A percentile compares a stretch with the other conserved stretches of the same genome.
These are phyloP conservation scores for Stenoptilia bipunctidactyla DNA, from an alignment of 2,888 invertebrate genomes.

Conservation along the genomic window DNA sequence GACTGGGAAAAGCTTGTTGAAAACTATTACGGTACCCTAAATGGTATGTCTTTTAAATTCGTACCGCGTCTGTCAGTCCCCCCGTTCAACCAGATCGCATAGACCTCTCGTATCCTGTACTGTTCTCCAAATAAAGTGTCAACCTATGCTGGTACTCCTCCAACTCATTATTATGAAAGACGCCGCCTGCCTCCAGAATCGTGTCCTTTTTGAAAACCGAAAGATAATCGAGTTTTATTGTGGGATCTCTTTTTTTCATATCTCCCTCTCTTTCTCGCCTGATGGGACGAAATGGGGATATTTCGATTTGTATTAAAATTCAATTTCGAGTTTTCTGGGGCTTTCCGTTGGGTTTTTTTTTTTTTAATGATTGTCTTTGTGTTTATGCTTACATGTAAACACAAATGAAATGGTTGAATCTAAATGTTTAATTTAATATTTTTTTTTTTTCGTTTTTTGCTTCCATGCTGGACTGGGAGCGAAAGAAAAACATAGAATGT, in stretches of 20 bases:
- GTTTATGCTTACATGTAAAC: too few relatives aligned
- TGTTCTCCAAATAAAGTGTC: too few relatives aligned
- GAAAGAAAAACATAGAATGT: too few relatives aligned
- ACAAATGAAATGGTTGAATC: too few relatives aligned
- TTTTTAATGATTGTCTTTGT: too few relatives aligned
- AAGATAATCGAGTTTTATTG: constrained; percentile 38
- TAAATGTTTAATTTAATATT: too few relatives aligned
- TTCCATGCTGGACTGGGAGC: too few relatives aligned
- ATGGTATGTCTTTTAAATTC: constrained; percentile 29
- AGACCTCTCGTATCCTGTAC: constrained; percentile 18
- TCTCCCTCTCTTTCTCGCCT: constrained; percentile 7
- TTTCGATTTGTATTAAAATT: neutral
- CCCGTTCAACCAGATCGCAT: constrained; percentile 21
- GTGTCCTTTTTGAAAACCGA: constrained; percentile 41
- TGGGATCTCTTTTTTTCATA: constrained; percentile 16
- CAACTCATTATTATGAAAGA: constrained; percentile 34
- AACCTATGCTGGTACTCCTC: constrained; percentile 2
- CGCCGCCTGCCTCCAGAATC: constrained; percentile 31
- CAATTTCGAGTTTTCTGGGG: neutral
- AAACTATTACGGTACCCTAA: too few relatives aligned
- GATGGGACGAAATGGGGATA: neutral
- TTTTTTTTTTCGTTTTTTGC: too few relatives aligned
- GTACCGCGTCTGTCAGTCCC: constrained; percentile 41
- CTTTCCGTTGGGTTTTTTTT: too few relatives aligned
- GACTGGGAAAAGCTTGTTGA: too few relatives aligned